Base-by-base conservation (phyloP, 2,797 vertebrate species). In the Chrosomus eos region DNA sequence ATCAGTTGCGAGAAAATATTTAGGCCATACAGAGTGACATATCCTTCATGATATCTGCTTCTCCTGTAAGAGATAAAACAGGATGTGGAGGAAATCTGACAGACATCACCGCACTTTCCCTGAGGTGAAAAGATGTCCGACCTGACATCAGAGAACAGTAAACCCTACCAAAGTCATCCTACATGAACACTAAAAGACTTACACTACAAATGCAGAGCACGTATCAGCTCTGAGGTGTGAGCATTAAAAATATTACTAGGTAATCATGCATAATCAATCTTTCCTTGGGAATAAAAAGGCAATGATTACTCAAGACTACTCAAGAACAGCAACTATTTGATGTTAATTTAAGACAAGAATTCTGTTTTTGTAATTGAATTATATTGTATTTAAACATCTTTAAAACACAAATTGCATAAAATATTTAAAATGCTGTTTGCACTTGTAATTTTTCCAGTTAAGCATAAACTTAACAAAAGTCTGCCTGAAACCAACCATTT, bases 121-220 rank as follows among this genome's bases (percentile, higher is more conserved):
- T 62, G 62, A 83, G 70, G 76, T 66, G 43, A 76, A 45, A 80
- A 77, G 81, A 83, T 64, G 66, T 43, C 66, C 80, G 76, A 85
- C 62, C 84, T 80, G 84, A 75, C 68, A 72, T 77, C 74, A 64
- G 66, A 67, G 19, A 85, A 66, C 66, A 81, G 62, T 36, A 43
- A 40, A 64, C 7, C 36, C 38, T 5, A 66, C 66, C 48, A 58
- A 80, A 86, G 31, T 64, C 70, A 58, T 78, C 66, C 81, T 81
- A 79, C 78, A 11, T 82, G 67, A 83, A 70, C 81, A 38, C 45
- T 40, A 51, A 23, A 68, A 55, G 23, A 70, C 31, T 60, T 16
- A 58, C 5, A 45, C 74, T 83, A 58, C 21, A 26, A 84, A 88
- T 72, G 81, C 77, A 81, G 58, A 16, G 21, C 77, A 43, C 53